phyloP scores from a whole-genome alignment of 1,140 invertebrate genomes.

The Drosophila sucinea region DNA sequence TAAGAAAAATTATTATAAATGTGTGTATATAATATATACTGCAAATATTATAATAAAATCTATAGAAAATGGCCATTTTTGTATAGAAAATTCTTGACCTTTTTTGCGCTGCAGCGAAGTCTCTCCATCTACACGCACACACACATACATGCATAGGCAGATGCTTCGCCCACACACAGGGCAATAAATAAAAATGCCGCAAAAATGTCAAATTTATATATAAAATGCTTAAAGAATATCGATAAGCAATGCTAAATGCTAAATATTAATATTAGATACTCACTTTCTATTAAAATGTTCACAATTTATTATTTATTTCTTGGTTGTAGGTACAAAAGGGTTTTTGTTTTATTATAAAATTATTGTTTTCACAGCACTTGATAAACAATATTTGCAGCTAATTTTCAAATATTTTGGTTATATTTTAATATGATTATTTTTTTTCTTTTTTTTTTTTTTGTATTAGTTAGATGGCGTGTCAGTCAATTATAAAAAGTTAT shows the following conservation, averaged over 20 bases:
- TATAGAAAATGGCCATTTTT: conserved; percentile 10
- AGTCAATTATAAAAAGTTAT: conserved; percentile 48
- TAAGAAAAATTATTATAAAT: conserved; percentile 2
- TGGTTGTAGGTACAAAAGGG: not conserved
- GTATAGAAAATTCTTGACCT: conserved; percentile 35
- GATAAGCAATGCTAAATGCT: no score
- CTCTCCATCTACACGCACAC: not conserved
- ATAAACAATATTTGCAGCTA: conserved; percentile 38
- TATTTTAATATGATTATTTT: conserved; percentile 22
- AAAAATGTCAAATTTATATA: conserved; percentile 5
- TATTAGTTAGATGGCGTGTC: conserved; percentile 29
- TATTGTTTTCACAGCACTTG: conserved; percentile 60
- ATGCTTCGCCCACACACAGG: conserved; percentile 11
- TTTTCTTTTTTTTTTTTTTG: conserved; percentile 15
- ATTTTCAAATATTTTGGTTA: conserved; percentile 13
- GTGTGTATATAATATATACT: not conserved
- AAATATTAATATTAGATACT: not conserved
- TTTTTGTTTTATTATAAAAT: conserved; percentile 21
- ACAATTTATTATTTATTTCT: not conserved
- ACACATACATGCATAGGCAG: conserved; percentile 3
- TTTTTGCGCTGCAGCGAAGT: conserved; percentile 5
- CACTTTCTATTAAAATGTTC: not conserved
- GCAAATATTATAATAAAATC: conserved; percentile 14
- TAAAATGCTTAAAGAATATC: not conserved
- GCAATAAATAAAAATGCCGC: not conserved